Evolutionary conservation across 2,113 vertebrate species (phyloP).

Genomic region (Rutilus rutilus): DNA sequence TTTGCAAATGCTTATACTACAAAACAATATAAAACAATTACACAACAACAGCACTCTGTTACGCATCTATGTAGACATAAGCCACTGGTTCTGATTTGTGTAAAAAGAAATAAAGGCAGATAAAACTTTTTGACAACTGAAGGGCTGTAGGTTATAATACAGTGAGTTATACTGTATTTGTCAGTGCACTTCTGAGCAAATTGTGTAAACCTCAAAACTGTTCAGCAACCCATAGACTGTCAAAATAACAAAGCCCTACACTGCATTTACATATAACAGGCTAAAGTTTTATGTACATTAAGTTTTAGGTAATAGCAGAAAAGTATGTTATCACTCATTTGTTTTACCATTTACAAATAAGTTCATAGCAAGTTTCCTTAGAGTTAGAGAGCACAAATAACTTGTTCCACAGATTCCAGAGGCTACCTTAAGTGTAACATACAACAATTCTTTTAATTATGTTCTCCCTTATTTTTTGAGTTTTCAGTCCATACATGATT

Average conservation of each 20-base stretch:
- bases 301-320: neutral
- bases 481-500: constrained; percentile 70
- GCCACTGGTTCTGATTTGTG: neutral
- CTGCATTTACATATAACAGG: neutral
- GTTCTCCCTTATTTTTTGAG: constrained; percentile 7
- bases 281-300: neutral
- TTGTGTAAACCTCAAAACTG: neutral
- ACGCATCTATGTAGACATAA: neutral
- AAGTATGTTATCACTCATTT: neutral
- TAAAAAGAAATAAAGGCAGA: neutral
- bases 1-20: neutral
- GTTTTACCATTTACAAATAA: neutral
- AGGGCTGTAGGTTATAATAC: neutral
- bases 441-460: neutral
- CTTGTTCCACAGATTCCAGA: neutral
- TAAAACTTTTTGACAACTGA: neutral
- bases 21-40: neutral
- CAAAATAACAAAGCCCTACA: neutral
- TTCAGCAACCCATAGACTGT: neutral
- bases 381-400: neutral
- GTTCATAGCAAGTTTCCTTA: neutral
- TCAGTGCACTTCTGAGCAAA: neutral
- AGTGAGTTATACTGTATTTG: neutral
- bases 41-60: neutral
- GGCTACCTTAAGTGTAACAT: neutral